These are phyloP conservation scores for Drosophila cardini DNA, from an alignment of 1,140 invertebrate genomes.

Conservation along the genomic window DNA sequence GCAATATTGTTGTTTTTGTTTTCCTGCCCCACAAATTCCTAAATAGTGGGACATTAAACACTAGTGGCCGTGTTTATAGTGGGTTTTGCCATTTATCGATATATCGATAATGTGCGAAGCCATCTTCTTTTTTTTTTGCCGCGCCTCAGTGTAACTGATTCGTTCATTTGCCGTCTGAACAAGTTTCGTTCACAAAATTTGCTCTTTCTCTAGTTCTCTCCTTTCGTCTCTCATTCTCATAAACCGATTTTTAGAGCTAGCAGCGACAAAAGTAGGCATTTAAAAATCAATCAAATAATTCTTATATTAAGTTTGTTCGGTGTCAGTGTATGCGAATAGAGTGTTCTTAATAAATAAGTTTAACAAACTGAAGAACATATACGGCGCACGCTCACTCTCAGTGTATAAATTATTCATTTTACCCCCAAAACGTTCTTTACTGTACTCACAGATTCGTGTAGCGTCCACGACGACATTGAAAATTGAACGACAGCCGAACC, in stretches of 20 bases:
- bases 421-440: slow-evolving; percentile 54
- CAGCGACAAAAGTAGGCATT: slow-evolving; percentile 41
- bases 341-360: slow-evolving; percentile 31
- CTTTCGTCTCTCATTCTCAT: slow-evolving; percentile 32
- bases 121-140: slow-evolving; percentile 29
- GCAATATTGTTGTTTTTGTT: slow-evolving; percentile 17
- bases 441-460: slow-evolving; percentile 60
- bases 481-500: slow-evolving; percentile 53
- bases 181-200: not conserved
- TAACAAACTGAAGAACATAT: slow-evolving; percentile 22
- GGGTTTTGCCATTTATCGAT: too few species aligned
- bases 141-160: slow-evolving; percentile 21
- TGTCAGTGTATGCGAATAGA: slow-evolving; percentile 35
- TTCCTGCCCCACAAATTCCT: not conserved
- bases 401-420: slow-evolving; percentile 54
- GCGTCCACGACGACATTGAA: slow-evolving; percentile 65
- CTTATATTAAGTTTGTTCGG: slow-evolving; percentile 27
- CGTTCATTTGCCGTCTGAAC: not conserved
- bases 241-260: slow-evolving; percentile 36
- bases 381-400: slow-evolving; percentile 38
- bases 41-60: too few species aligned
- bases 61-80: too few species aligned
- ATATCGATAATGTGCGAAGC: not conserved
- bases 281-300: slow-evolving; percentile 45
- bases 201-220: not conserved